phyloP scores from a whole-genome alignment of 2,888 invertebrate species.

The Lasioglossum vierecki region DNA sequence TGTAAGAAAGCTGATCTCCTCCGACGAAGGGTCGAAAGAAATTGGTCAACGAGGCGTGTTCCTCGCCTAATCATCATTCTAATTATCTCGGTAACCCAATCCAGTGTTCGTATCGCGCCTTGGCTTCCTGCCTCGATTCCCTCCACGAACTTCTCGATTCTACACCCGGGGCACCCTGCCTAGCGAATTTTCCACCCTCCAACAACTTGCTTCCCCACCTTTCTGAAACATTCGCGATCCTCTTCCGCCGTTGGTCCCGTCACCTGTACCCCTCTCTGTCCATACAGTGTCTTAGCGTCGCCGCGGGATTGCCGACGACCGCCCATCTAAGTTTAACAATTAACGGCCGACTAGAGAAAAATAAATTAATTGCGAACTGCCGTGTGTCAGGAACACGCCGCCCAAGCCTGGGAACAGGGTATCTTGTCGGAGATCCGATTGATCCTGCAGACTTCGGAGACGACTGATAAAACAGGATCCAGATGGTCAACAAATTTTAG shows the following conservation, averaged over 20 bases:
- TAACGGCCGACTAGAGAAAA: slow-evolving; percentile 80
- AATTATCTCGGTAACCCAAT: slow-evolving; percentile 82
- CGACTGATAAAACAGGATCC: background rate
- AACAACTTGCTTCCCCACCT: slow-evolving; percentile 23
- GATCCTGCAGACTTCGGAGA: background rate
- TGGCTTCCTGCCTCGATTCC: slow-evolving; percentile 71
- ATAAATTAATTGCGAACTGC: slow-evolving; percentile 81
- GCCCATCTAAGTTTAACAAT: slow-evolving; percentile 84
- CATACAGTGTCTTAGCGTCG: slow-evolving; percentile 61
- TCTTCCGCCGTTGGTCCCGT: slow-evolving; percentile 26
- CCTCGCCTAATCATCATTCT: slow-evolving; percentile 80
- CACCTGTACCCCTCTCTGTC: slow-evolving; percentile 34
- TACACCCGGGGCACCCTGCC: slow-evolving; percentile 43
- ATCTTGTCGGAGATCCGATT: background rate
- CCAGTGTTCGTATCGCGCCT: slow-evolving; percentile 70
- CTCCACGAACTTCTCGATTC: slow-evolving; percentile 61
- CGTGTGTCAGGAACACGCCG: slow-evolving; percentile 77
- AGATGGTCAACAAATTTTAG: background rate
- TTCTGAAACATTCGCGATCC: slow-evolving; percentile 13
- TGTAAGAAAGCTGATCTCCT: slow-evolving; percentile 54
- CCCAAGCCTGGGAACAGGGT: slow-evolving; percentile 54
- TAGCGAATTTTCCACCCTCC: slow-evolving; percentile 55
- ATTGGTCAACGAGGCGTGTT: slow-evolving; percentile 80
- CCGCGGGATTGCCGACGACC: slow-evolving; percentile 79
- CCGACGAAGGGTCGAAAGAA: slow-evolving; percentile 60